A percentile compares a stretch with the other conserved stretches of the same genome.
These are phyloP conservation scores for Serripes groenlandicus DNA, from an alignment of 2,888 invertebrate genomes.

Conservation along the genomic window DNA sequence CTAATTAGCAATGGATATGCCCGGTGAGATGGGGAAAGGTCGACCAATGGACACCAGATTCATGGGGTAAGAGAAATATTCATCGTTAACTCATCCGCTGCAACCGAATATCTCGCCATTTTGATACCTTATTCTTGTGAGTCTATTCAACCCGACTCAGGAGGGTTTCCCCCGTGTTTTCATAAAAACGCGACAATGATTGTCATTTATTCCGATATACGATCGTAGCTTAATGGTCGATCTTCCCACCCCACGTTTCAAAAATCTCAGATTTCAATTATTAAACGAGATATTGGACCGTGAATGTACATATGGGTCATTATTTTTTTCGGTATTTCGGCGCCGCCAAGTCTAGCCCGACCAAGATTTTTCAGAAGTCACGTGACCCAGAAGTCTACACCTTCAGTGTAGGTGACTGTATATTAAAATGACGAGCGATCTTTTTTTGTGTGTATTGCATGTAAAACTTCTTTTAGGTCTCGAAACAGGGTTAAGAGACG, in stretches of 20 bases:
- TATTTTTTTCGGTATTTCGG: conserved; percentile 50
- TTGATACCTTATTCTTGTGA: conserved; percentile 29
- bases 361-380: conserved; percentile 58
- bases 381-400: conserved; percentile 60
- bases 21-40: conserved; percentile 30
- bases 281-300: conserved; percentile 12
- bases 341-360: conserved; percentile 66
- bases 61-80: conserved; percentile 47
- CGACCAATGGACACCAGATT: conserved; percentile 55
- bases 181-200: neutral
- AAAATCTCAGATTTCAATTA: neutral
- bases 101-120: conserved; percentile 51
- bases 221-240: neutral
- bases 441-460: conserved; percentile 19
- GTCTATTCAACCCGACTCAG: neutral
- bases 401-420: conserved; percentile 42
- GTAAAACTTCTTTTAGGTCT: too few relatives aligned
- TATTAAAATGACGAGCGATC: conserved; percentile 1
- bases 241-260: neutral
- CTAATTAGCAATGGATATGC: conserved; percentile 30
- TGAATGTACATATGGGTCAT: conserved; percentile 59
- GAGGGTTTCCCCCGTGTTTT: conserved; percentile 30
- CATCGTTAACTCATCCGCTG: conserved; percentile 18
- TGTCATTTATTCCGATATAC: neutral
- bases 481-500: too few relatives aligned